Evolutionary conservation across 2,113 vertebrate genomes (phyloP).

Genomic region (Cephalopterus ornatus): DNA sequence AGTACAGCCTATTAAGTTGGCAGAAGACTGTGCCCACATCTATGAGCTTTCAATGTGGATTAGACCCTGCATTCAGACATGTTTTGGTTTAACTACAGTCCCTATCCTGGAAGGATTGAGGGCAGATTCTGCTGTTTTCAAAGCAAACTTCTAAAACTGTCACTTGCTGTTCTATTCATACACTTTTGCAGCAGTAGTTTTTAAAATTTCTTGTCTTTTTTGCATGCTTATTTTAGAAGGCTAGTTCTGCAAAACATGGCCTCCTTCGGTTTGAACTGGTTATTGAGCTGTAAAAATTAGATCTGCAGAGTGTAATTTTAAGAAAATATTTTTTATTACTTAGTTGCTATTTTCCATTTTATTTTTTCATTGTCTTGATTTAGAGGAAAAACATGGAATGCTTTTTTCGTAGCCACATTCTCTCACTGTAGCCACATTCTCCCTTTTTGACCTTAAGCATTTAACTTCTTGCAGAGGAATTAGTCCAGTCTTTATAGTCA

Average conservation of each 20-base stretch:
- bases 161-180: conserved; percentile 51
- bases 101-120: background rate
- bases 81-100: background rate
- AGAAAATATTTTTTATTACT: background rate
- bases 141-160: conserved; percentile 44
- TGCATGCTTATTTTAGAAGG: conserved; percentile 22
- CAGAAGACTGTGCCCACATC: background rate
- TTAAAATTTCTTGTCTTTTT: conserved; percentile 12
- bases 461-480: background rate
- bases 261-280: background rate
- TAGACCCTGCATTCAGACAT: background rate
- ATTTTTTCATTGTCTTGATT: background rate
- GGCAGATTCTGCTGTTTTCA: background rate
- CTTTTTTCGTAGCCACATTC: background rate
- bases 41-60: background rate
- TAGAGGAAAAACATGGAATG: background rate
- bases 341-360: background rate
- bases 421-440: background rate
- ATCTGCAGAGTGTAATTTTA: background rate
- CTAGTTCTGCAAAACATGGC: background rate
- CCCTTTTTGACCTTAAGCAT: background rate
- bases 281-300: background rate
- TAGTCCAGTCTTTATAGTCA: background rate
- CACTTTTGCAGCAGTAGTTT: background rate
- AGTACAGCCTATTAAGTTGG: background rate